Evolutionary conservation across 2,888 invertebrate genomes (phyloP), one percentile per base, ranked within the genome.

Genomic region (Seladonia tumulorum): DNA sequence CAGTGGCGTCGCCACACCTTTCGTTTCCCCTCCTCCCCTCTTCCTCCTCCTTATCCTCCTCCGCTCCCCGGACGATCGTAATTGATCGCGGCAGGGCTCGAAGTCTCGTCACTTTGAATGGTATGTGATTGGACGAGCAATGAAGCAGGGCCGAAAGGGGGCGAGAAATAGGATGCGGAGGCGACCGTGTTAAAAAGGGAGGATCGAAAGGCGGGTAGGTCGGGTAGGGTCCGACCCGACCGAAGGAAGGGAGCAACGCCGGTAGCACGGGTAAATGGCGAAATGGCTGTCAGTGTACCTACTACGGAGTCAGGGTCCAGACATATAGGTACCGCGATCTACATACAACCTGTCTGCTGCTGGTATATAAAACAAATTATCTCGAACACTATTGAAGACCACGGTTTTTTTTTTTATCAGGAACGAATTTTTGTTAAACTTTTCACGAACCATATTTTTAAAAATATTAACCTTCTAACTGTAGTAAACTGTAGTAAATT

Each of bases 51-150:
- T n/a, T n/a, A n/a, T n/a, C 4, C 35, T 4, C 35, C 2, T 4
- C 66, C 35, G 7, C 71, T 88, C 80, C 81, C 63, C 79, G 85
- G 79, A 76, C 86, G 89, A 91, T 90, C 84, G 92, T 92, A 92
- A 92, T 92, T 92, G 93, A 93, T 93, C 91, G 90, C 88, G 86
- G 89, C 90, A 82, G 87, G 81, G 89, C 88, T 89, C 88, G 88
- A 87, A 88, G 89, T 89, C 90, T 85, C 90, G 92, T 93, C 93
- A 90, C 91, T 92, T 91, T 93, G 92, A 93, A 93, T 93, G 91
- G 91, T 91, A 91, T 92, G 92, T 93, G 93, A 93, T 93, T 93
- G 93, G 92, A 88, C 90, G 90, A 89, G 91, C 93, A 92, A 93
- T 92, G 92, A 91, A 92, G 91, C 91, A n/a, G 89, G 90, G 86